Evolutionary conservation across 2,797 vertebrate genomes (phyloP).

Genomic region (Onychomys arenicola): DNA sequence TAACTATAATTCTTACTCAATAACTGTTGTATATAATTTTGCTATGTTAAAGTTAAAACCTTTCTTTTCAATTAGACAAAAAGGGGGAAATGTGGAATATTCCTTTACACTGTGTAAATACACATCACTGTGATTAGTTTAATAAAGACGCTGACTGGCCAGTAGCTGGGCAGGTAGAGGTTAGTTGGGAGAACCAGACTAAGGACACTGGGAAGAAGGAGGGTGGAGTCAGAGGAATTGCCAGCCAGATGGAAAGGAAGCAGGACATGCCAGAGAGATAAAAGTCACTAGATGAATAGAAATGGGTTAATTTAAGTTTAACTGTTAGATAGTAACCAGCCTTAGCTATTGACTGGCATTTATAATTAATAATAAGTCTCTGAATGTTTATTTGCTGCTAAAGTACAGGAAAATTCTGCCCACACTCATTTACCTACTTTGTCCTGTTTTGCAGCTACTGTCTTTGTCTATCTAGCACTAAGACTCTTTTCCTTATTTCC

Average conservation of each 20-base stretch:
- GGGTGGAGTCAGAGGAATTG: neutral
- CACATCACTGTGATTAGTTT: neutral
- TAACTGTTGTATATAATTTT: neutral
- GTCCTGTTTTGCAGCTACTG: neutral
- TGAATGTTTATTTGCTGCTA: neutral
- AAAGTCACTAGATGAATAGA: neutral
- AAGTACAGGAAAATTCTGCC: neutral
- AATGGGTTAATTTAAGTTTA: neutral
- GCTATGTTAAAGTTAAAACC: neutral
- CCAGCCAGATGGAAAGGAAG: neutral
- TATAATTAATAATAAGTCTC: neutral
- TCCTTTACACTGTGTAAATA: neutral
- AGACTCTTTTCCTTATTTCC: neutral
- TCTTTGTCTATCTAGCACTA: conserved; percentile 9
- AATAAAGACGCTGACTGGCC: neutral
- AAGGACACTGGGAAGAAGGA: neutral
- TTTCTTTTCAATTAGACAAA: neutral
- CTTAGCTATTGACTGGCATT: neutral
- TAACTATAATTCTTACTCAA: neutral
- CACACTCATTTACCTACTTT: neutral
- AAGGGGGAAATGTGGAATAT: neutral
- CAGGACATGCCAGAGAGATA: neutral
- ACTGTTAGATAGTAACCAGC: neutral
- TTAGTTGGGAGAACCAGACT: neutral
- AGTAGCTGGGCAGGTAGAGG: neutral